Base-by-base conservation (phyloP, 1,140 invertebrate species). In the Nebria ingens region DNA sequence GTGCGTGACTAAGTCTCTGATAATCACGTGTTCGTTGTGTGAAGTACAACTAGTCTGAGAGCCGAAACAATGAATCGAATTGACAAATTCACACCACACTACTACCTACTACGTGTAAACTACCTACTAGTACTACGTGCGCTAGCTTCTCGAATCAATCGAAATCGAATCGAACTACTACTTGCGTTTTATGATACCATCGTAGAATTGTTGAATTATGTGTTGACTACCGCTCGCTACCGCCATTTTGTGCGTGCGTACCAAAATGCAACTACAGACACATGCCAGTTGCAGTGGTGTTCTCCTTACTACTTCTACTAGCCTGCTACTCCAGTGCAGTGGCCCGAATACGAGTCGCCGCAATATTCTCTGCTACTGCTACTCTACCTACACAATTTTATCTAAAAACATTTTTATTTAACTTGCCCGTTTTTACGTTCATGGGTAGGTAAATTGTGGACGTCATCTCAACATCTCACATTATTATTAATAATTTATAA, bases 391-490 rank as follows among this genome's bases (percentile, higher is more conserved):
- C 40, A 45, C 40, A 45, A 4, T 45, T 45, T 45, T 45, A 12
- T n/a, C n/a, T n/a, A n/a, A n/a, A 29, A 29, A 29, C 25, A 13
- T 29, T 9, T 45, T 45, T 45, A 45, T 45, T 45, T 45, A n/a
- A 45, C 40, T 45, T 45, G 40, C 25, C 25, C 25, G 25, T 45
- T 45, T 45, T 45, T 45, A 45, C 15, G 9, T 3, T 45, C 40
- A 45, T 45, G 40, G 40, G 40, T 45, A 45, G 40, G 40, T 45
- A 45, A 45, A 6, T 17, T 45, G 40, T 45, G 40, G 40, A 45
- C 9, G 40, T 52, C n/a, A n/a, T n/a, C n/a, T n/a, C n/a, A n/a
- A n/a, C n/a, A n/a, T n/a, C n/a, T n/a, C n/a, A n/a, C n/a, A n/a
- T n/a, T n/a, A n/a, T n/a, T n/a, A n/a, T n/a, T n/a, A n/a, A n/a